Percentiles rank a stretch among this genome's conserved stretches.
These are phyloP conservation scores for Drosophila nikananu DNA, from an alignment of 1,140 invertebrate species.

Conservation along the genomic window DNA sequence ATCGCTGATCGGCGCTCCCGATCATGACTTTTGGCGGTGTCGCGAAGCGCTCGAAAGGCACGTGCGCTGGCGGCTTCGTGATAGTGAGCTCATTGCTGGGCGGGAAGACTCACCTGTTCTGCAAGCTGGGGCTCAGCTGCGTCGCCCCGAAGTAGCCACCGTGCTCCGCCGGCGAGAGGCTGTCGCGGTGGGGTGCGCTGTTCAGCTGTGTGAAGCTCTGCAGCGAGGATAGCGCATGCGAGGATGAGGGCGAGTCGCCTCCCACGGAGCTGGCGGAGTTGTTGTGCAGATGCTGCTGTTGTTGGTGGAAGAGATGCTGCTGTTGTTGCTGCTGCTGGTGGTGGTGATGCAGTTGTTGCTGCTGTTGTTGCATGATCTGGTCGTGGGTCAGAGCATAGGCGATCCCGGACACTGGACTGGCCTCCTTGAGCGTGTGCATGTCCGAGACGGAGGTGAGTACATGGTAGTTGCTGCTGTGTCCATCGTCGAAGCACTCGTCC, in stretches of 20 bases:
- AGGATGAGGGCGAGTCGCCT: constrained; percentile 76
- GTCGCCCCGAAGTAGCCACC: constrained; percentile 58
- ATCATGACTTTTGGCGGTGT: constrained; percentile 77
- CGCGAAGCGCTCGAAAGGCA: constrained; percentile 69
- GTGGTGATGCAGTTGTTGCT: constrained; percentile 47
- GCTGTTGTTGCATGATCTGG: constrained; percentile 49
- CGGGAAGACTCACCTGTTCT: constrained; percentile 74
- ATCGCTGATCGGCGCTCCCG: constrained; percentile 50
- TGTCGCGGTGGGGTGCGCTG: constrained; percentile 67
- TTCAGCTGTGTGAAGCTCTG: constrained; percentile 82
- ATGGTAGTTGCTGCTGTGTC: constrained; percentile 69
- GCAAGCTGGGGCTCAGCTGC: constrained; percentile 69
- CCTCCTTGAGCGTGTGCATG: constrained; percentile 65
- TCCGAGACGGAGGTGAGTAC: constrained; percentile 74
- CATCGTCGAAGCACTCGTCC: constrained; percentile 79
- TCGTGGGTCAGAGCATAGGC: constrained; percentile 52
- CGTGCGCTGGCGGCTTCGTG: constrained; percentile 59
- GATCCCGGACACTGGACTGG: constrained; percentile 49
- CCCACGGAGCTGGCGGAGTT: constrained; percentile 77
- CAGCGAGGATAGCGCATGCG: constrained; percentile 63
- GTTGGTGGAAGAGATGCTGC: constrained; percentile 50
- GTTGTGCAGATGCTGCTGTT: constrained; percentile 65
- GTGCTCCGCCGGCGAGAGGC: constrained; percentile 72
- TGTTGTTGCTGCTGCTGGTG: constrained; percentile 58
- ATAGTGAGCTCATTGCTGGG: constrained; percentile 63